A percentile compares a stretch with the other conserved stretches of the same genome.
Conservation (phyloP, 2,888 invertebrate genomes). For the Monoplex corrugatus region DNA sequence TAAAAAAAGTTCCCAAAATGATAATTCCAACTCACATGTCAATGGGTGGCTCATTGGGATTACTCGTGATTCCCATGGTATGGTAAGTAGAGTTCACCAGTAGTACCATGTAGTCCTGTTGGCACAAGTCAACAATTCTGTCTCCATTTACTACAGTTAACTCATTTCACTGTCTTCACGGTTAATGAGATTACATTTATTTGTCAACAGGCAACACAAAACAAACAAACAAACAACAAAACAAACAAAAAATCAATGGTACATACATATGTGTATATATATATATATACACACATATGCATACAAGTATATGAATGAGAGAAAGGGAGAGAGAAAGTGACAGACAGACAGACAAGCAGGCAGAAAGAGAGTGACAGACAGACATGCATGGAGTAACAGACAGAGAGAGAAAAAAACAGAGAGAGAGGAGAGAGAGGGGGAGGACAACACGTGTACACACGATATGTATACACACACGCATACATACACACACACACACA, state of each 20-base stretch:
- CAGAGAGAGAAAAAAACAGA: slow-evolving; percentile 25
- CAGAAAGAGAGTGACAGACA: background rate
- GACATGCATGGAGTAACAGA: slow-evolving; percentile 29
- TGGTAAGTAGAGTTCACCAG: slow-evolving; percentile 33
- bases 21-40: slow-evolving; percentile 40
- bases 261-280: background rate
- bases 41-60: slow-evolving; percentile 12
- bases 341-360: background rate
- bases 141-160: too few relatives aligned
- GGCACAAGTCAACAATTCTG: too few relatives aligned
- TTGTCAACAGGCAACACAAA: too few relatives aligned
- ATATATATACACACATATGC: background rate
- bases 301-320: background rate
- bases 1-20: too few relatives aligned
- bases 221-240: too few relatives aligned
- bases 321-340: slow-evolving; percentile 28
- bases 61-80: background rate
- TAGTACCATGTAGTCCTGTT: slow-evolving; percentile 29
- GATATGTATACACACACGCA: background rate
- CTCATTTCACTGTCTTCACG: too few relatives aligned
- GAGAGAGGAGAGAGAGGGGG: background rate
- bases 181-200: too few relatives aligned
- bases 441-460: background rate
- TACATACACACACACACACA: background rate
- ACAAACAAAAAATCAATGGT: background rate